Percentiles rank a stretch among this genome's conserved stretches.
These are phyloP conservation scores for Falco concolor DNA, from an alignment of 2,797 vertebrate species.

Conservation along the genomic window DNA sequence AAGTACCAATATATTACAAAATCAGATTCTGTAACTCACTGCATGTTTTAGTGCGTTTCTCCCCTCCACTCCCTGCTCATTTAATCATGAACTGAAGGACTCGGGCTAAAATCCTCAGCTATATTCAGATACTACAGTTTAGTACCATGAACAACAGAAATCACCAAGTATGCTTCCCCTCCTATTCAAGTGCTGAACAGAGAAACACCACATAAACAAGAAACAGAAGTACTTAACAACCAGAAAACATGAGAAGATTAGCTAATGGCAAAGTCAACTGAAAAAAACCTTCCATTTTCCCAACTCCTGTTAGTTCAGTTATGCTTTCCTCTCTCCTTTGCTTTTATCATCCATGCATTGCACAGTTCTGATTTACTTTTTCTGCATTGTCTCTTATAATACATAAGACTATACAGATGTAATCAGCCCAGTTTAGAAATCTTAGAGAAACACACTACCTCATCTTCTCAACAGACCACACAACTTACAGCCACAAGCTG, in stretches of 20 bases:
- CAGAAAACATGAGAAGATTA: background rate
- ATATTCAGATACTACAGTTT: background rate
- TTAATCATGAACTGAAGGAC: background rate
- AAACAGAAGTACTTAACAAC: background rate
- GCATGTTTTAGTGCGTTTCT: background rate
- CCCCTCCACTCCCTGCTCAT: accelerated
- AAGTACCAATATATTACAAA: background rate
- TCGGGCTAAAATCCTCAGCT: background rate
- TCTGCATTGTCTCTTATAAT: accelerated
- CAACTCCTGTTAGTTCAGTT: background rate
- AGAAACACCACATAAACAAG: background rate
- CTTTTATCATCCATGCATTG: background rate
- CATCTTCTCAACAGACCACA: background rate
- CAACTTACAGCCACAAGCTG: accelerated
- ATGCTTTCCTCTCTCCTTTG: background rate
- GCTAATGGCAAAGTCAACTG: background rate
- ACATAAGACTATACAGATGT: background rate
- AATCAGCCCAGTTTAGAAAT: background rate
- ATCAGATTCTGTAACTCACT: background rate
- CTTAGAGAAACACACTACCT: background rate
- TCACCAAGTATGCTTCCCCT: background rate
- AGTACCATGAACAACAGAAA: background rate
- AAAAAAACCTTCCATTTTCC: slow-evolving; percentile 25
- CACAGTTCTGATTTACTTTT: background rate
- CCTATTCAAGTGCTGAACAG: background rate